Evolutionary conservation across 2,797 vertebrate species (phyloP), one percentile per base, ranked within the genome.

Genomic region (Serranus cabrilla): DNA sequence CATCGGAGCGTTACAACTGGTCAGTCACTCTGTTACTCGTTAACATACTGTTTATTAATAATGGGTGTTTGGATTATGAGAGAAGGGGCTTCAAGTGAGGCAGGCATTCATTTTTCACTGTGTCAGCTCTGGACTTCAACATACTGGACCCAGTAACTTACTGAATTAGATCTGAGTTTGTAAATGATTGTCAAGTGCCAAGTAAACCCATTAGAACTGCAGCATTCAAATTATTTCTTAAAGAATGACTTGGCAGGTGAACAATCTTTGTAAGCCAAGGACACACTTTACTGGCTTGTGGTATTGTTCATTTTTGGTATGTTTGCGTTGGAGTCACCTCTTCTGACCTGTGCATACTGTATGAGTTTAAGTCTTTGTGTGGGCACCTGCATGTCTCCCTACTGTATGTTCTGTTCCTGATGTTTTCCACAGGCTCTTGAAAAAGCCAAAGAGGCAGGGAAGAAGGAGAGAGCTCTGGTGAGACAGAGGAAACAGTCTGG

Each of bases 401-500:
- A 11, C n/a, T 47, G 21, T 8, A 10, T 40, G 20, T 11, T 1
- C 6, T 56, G 4, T 23, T 27, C 11, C 21, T 50, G 16, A 1
- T 73, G 16, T 78, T 72, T 21, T 34, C 78, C 87, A 64, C 83
- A 99, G 98, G 96, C 98, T 83, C 95, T 99, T 81, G 98, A 99
- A 87, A 99, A 98, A 77, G 98, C 97, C 56, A 99, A 99, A 94
- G 98, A 99, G 79, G 98, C 98, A 7, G 97, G 97, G 47, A 96
- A 96, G 88, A 98, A 98, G 84, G 98, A 99, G 91, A 92, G 97
- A 84, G 91, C 93, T 0, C 84, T 99, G 90, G 95, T 97, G 86
- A 96, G 97, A 81, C 97, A 98, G 84, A 94, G 96, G 81, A 97
- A 99, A 81, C 96, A 99, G 88, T 93, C 94, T 0, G 89, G 95